Base-by-base conservation (phyloP, 92 coral and sea anemone genomes). In the Phenganax marumi region DNA sequence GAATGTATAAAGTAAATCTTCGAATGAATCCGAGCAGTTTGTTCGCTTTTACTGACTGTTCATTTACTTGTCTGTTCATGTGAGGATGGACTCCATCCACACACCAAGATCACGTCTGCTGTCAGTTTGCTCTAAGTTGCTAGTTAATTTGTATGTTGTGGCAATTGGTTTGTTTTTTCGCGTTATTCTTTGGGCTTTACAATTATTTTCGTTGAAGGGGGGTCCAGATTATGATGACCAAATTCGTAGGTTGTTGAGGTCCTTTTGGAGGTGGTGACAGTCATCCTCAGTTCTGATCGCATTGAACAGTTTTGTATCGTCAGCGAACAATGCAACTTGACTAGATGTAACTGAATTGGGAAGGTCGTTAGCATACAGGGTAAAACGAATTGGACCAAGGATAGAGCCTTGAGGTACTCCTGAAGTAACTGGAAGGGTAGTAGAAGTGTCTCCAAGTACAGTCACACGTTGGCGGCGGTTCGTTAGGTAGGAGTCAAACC, bases 11-110 rank as follows among this genome's bases (percentile, higher is more conserved):
- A n/a, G n/a, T n/a, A n/a, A n/a, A n/a, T n/a, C n/a, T n/a, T n/a
- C n/a, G n/a, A n/a, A n/a, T n/a, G n/a, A n/a, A n/a, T n/a, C n/a
- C n/a, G n/a, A n/a, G n/a, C n/a, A n/a, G n/a, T n/a, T n/a, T 86
- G 48, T 81, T 86, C 51, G 86, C 86, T 18, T 52, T 50, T 11
- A 68, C 52, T 23, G 52, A 75, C 26, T 73, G 68, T 10, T 87
- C 80, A 0, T 48, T 13, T 11, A 75, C 79, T 65, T 87, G 84
- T 55, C 8, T 76, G 64, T 50, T 24, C 90, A 87, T 1, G 87
- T 8, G 0, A 82, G 87, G 73, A 80, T 73, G 58, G 56, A 21
- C 11, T 75, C 7, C 12, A 87, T 77, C 66, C 75, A 77, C 11
- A 82, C 84, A 9, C 84, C 90, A 12, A 82, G 70, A 26, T 8